phyloP scores from a whole-genome alignment of 2,797 vertebrate genomes.

The Rallus crepitans region DNA sequence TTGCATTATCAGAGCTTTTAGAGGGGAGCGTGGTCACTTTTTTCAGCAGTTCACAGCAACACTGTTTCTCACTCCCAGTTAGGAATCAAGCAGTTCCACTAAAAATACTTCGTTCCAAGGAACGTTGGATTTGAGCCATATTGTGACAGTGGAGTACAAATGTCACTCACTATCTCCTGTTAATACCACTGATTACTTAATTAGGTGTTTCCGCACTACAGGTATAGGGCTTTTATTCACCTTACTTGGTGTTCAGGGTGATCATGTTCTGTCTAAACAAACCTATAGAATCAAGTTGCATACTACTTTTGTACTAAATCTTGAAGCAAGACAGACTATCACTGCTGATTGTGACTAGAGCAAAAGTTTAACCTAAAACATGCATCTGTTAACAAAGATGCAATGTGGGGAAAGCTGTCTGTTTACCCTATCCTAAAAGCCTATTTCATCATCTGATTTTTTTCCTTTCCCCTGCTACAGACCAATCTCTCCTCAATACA shows the following conservation, averaged over 20 bases:
- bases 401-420: slow-evolving; percentile 12
- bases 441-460: background rate
- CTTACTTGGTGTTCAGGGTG: background rate
- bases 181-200: background rate
- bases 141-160: background rate
- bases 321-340: background rate
- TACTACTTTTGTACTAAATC: slow-evolving; percentile 22
- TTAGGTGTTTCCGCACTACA: slow-evolving; percentile 16
- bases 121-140: background rate
- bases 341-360: background rate
- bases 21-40: background rate
- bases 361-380: background rate
- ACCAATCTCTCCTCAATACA: slow-evolving; percentile 24
- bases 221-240: background rate
- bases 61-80: background rate
- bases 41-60: background rate
- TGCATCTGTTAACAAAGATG: background rate
- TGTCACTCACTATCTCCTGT: background rate
- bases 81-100: background rate
- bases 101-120: background rate
- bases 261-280: slow-evolving; percentile 15
- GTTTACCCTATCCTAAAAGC: slow-evolving; percentile 16
- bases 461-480: slow-evolving; percentile 26
- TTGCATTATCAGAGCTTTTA: background rate
- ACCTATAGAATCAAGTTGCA: background rate